Evolutionary conservation across 2,113 vertebrate genomes (phyloP).

Genomic region (Syngnathus floridae): DNA sequence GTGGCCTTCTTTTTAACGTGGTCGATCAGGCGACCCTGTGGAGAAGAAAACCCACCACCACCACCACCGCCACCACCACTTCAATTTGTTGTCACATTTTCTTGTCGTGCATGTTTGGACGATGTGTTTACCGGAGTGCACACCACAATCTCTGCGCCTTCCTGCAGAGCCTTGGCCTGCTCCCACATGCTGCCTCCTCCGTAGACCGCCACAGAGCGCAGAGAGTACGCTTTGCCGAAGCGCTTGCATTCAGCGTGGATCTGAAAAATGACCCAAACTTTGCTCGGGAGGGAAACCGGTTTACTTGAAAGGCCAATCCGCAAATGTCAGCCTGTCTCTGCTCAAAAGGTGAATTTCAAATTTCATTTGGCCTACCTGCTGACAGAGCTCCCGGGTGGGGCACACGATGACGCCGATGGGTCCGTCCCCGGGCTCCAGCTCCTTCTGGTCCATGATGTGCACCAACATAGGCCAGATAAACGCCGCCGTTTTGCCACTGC

Average conservation of each 20-base stretch:
- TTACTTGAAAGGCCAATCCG: not conserved
- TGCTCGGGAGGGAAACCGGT: not conserved
- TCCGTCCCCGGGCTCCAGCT: slow-evolving; percentile 88
- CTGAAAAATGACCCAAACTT: slow-evolving; percentile 44
- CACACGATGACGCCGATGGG: slow-evolving; percentile 95
- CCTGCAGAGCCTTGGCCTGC: slow-evolving; percentile 95
- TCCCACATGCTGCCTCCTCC: slow-evolving; percentile 99
- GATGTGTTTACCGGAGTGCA: slow-evolving; percentile 88
- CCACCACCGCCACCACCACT: too few species aligned
- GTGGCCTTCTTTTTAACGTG: slow-evolving; percentile 99
- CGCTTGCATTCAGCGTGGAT: slow-evolving; percentile 97
- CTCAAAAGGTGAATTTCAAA: not conserved
- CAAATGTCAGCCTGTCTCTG: not conserved
- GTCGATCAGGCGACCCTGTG: slow-evolving; percentile 93
- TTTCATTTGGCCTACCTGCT: slow-evolving; percentile 76
- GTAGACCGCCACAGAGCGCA: slow-evolving; percentile 94
- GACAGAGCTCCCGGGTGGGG: slow-evolving; percentile 95
- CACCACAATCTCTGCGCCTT: slow-evolving; percentile 97
- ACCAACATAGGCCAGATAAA: slow-evolving; percentile 99
- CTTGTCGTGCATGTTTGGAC: not conserved
- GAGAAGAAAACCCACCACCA: not conserved
- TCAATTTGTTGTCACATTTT: not conserved
- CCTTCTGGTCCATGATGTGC: slow-evolving; percentile 99
- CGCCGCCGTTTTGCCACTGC: slow-evolving; percentile 95
- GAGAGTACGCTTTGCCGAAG: slow-evolving; percentile 93